Conservation (phyloP, 2,888 invertebrate genomes). For the Noctua comes region DNA sequence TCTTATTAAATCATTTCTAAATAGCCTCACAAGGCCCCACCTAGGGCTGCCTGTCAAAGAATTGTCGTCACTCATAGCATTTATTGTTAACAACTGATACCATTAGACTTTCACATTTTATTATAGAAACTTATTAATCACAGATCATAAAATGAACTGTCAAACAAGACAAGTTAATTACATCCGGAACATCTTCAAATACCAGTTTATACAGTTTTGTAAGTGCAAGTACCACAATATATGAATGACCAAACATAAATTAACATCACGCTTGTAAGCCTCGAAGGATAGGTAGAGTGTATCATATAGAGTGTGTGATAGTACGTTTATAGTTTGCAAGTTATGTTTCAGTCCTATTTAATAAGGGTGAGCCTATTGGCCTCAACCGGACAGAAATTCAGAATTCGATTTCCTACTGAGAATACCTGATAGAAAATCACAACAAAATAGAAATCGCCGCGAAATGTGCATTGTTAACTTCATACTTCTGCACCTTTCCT, state of each 20-base stretch:
- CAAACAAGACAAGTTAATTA: background rate
- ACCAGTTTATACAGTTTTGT: background rate
- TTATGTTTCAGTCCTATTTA: background rate
- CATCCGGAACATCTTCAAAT: background rate
- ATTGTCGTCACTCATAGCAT: background rate
- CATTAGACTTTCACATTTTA: background rate
- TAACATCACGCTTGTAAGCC: background rate
- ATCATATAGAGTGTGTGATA: background rate
- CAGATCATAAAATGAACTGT: background rate
- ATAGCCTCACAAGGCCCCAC: slow-evolving; percentile 12
- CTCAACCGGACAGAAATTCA: background rate
- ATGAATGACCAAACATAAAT: background rate
- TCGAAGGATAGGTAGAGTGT: background rate
- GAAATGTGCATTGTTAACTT: background rate
- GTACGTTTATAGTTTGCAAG: background rate
- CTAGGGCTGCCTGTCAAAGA: slow-evolving; percentile 10
- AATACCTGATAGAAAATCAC: background rate
- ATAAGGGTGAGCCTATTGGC: background rate
- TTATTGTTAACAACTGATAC: background rate
- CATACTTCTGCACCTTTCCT: background rate
- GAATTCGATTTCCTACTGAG: background rate
- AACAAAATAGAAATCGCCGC: background rate
- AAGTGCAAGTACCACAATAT: background rate
- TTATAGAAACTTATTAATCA: background rate
- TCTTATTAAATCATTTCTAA: slow-evolving; percentile 26